These are phyloP conservation scores for Chrysomela aeneicollis DNA, from an alignment of 2,888 invertebrate genomes.

Conservation along the genomic window DNA sequence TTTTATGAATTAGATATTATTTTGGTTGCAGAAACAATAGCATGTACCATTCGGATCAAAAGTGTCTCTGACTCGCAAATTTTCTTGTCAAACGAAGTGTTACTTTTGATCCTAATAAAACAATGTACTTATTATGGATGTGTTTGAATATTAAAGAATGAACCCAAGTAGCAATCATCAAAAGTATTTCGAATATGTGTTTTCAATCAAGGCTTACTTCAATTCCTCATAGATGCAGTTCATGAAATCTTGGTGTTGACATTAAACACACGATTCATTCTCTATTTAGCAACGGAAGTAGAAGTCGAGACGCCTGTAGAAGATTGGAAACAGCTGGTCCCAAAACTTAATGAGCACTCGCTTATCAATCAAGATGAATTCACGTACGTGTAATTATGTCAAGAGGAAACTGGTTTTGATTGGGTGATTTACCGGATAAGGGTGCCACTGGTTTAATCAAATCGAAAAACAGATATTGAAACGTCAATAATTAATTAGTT, in stretches of 20 bases:
- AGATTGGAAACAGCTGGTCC: conserved; percentile 16
- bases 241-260: neutral
- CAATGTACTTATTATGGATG: too few species aligned
- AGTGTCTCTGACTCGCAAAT: too few species aligned
- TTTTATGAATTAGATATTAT: too few species aligned
- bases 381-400: conserved; percentile 10
- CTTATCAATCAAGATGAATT: conserved; percentile 10
- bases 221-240: neutral
- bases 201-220: too few species aligned
- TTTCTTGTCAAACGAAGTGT: too few species aligned
- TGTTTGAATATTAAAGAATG: too few species aligned
- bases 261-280: conserved; percentile 9
- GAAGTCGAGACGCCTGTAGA: neutral
- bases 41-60: too few species aligned
- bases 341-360: conserved; percentile 12
- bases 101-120: too few species aligned
- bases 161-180: too few species aligned
- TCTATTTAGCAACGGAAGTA: conserved; percentile 19
- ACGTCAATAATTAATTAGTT: neutral
- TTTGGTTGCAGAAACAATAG: too few species aligned
- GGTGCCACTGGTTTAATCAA: conserved; percentile 1
- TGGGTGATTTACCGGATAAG: neutral
- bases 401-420: conserved; percentile 9
- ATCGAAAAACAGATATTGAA: neutral
- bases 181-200: too few species aligned